Base-by-base conservation (phyloP, 2,888 invertebrate species). In the Lasius fuliginosus region DNA sequence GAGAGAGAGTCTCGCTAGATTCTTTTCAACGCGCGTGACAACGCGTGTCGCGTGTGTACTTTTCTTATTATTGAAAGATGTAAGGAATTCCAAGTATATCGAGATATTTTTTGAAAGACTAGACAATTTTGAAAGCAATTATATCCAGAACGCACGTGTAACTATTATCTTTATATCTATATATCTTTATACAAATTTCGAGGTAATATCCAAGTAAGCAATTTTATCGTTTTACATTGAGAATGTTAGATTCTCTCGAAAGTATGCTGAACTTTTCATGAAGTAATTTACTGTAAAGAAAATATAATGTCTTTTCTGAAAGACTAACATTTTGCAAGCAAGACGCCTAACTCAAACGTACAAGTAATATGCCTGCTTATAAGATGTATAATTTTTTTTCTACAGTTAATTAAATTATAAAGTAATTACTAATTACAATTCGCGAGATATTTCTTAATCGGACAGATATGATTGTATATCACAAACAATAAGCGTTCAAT, bases 331-430 rank as follows among this genome's bases (percentile, higher is more conserved):
- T 49, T 68, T 56, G n/a, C 40, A 56, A 67, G 53, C 27, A n/a
- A 40, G 5, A 40, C 18, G n/a, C 11, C 27, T 18, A 36, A 33
- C 12, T 12, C 18, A 27, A 65, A 46, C 46, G 23, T 6, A 64
- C 8, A 15, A 64, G n/a, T 56, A 40, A n/a, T 77, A 40, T 12
- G 40, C 40, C 27, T 30, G 27, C 27, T 67, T 76, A 23, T 53
- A 40, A 40, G 36, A 33, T 64, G 27, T 65, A 18, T 53, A 76
- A 76, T 76, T 76, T 42, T 76, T 65, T 65, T 65, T 76, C 49
- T 76, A 46, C 6, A 65, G 27, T 53, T 76, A 76, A 76, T 76
- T 65, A 76, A 76, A 76, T 76, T 27, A 53, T 12, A 23, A 36
- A 67, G 27, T 36, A 68, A 68, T 56, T 77, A 27, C 15, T 8